Conservation (phyloP, 2,888 invertebrate genomes). For the Scotopteryx bipunctaria region DNA sequence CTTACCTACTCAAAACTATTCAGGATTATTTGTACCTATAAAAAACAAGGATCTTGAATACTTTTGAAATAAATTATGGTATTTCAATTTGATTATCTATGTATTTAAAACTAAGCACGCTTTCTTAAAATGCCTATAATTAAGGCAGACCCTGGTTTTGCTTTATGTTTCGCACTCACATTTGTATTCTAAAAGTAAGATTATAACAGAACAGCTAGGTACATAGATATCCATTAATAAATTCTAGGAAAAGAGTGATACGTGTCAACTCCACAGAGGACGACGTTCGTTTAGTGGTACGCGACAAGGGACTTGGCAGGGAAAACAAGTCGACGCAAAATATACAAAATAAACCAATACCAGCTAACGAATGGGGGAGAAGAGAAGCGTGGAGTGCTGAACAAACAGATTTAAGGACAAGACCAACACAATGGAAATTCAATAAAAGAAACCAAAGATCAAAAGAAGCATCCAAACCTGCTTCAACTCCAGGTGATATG, state of each 20-base stretch:
- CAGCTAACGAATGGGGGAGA: conserved; percentile 90
- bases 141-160: conserved; percentile 5
- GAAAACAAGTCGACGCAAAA: conserved; percentile 91
- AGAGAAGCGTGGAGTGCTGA: conserved; percentile 95
- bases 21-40: too few species aligned
- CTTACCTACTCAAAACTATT: conserved; percentile 5
- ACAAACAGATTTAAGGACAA: conserved; percentile 85
- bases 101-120: neutral
- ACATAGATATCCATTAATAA: conserved; percentile 82
- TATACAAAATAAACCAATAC: conserved; percentile 88
- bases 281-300: conserved; percentile 89
- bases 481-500: conserved; percentile 73
- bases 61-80: neutral
- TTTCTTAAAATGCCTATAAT: neutral
- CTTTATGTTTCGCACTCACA: conserved; percentile 21
- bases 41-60: neutral
- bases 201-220: conserved; percentile 61
- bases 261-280: conserved; percentile 89
- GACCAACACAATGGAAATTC: conserved; percentile 89
- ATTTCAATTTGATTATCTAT: neutral
- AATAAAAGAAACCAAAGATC: conserved; percentile 85
- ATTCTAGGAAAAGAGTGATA: conserved; percentile 89
- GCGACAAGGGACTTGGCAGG: conserved; percentile 87
- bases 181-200: conserved; percentile 32
- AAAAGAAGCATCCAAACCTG: conserved; percentile 77